phyloP scores from a whole-genome alignment of 2,888 invertebrate genomes.

The Choreutis nemorana region DNA sequence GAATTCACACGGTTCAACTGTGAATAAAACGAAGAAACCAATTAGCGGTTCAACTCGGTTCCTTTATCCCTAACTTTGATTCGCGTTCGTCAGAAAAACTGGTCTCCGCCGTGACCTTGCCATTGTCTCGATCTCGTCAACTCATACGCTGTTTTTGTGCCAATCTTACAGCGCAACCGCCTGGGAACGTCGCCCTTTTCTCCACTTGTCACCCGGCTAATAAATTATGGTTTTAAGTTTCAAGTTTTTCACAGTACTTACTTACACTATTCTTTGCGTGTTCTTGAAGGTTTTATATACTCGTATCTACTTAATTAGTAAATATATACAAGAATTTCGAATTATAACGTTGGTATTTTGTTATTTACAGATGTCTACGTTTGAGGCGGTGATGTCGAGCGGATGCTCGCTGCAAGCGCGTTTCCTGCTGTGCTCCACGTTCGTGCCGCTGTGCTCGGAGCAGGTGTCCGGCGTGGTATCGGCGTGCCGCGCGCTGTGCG shows the following conservation, averaged over 20 bases:
- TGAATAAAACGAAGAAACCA: no score
- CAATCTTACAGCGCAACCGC: slow-evolving; percentile 6
- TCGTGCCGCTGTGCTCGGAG: slow-evolving; percentile 90
- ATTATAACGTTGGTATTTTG: no score
- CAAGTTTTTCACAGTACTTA: no score
- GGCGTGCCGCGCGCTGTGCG: slow-evolving; percentile 86
- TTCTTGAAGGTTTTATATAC: no score
- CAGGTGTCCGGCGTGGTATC: slow-evolving; percentile 86
- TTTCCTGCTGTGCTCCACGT: slow-evolving; percentile 89
- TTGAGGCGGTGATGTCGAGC: slow-evolving; percentile 77
- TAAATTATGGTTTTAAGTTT: no score
- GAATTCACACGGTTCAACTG: no score
- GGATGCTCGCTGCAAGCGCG: slow-evolving; percentile 83
- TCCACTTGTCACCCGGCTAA: no score
- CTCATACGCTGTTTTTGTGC: slow-evolving; percentile 10
- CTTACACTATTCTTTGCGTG: no score
- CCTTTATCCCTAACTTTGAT: no score
- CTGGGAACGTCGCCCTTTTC: slow-evolving; percentile 16
- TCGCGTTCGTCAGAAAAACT: slow-evolving; percentile 36
- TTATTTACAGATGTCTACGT: slow-evolving; percentile 72
- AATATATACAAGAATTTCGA: no score
- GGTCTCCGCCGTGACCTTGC: slow-evolving; percentile 33
- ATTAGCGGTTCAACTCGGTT: slow-evolving; percentile 27
- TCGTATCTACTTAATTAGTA: no score
- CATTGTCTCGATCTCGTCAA: slow-evolving; percentile 23